Evolutionary conservation across 1,140 invertebrate species (phyloP), one percentile per base, ranked within the genome.

Genomic region (Drosophila navojoa): DNA sequence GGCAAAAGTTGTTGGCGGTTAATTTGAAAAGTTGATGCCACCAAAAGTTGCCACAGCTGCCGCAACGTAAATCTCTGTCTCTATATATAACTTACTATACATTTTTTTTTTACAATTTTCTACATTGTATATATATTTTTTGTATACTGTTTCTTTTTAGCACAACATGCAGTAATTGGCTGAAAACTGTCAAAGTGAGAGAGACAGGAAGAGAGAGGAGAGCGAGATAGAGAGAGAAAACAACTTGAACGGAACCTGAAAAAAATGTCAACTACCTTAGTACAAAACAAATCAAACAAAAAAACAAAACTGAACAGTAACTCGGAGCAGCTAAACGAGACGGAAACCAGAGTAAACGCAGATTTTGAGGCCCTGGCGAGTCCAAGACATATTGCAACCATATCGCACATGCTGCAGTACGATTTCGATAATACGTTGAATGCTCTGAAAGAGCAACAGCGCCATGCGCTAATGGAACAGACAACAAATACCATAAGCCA

Each of bases 401-500:
- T 91, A 71, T 91, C 91, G 71, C 67, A 86, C 60, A 86, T 92
- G 73, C 72, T 91, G 63, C 89, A 91, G 73, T 92, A 91, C 80
- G 86, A 92, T 72, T 91, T 92, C 58, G 91, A 92, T 72, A 91
- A 92, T 44, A 90, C 90, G n/a, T 62, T 92, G 69, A 91, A 92
- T 80, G 85, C 91, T 22, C 79, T 92, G 54, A 89, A 91, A 63
- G 89, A 91, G 64, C 79, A 89, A 59, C 50, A 76, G 49, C 68
- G 55, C 16, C 59, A 86, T 81, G 64, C 76, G 59, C 52, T 68
- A 58, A 76, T 63, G 62, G 71, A 78, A 10, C 25, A 54, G 54
- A 38, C 49, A 40, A 15, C 19, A 25, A 44, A 35, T 19, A 44
- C 16, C 25, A 62, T 16, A 52, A 10, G 22, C 22, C 35, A 54